These are phyloP conservation scores for Scaptomyza cyrtandrae DNA, from an alignment of 2,888 invertebrate species.

Conservation along the genomic window DNA sequence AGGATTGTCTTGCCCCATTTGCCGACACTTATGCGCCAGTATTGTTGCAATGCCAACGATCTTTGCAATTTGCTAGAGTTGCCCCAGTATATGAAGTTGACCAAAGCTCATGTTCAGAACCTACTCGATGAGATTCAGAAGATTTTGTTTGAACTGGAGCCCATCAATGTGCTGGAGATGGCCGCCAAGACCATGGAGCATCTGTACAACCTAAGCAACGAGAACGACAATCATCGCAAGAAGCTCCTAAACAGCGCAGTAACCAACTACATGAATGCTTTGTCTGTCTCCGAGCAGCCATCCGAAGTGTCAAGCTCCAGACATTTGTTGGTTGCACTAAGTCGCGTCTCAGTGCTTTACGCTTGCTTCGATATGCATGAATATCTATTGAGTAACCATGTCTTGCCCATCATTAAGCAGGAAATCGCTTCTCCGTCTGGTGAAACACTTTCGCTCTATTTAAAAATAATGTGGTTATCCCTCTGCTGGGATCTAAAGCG, in stretches of 20 bases:
- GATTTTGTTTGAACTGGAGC: slow-evolving; percentile 31
- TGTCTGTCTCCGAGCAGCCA: slow-evolving; percentile 14
- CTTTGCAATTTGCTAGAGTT: slow-evolving; percentile 49
- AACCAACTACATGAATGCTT: slow-evolving; percentile 35
- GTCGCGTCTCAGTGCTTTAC: slow-evolving; percentile 35
- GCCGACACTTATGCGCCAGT: slow-evolving; percentile 19
- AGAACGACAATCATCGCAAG: neutral
- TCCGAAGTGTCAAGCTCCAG: neutral
- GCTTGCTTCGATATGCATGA: slow-evolving; percentile 43
- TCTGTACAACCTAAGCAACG: neutral
- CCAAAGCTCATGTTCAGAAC: neutral
- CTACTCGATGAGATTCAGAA: slow-evolving; percentile 30
- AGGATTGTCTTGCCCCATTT: slow-evolving; percentile 19
- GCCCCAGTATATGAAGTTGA: slow-evolving; percentile 32
- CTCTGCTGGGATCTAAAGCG: slow-evolving; percentile 47
- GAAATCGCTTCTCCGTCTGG: neutral
- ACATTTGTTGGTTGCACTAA: slow-evolving; percentile 27
- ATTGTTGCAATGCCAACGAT: neutral
- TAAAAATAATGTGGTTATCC: slow-evolving; percentile 32
- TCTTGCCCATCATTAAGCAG: slow-evolving; percentile 19
- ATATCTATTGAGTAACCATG: slow-evolving; percentile 18
- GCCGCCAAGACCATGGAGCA: slow-evolving; percentile 35
- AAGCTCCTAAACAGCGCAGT: slow-evolving; percentile 45
- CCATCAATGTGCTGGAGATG: slow-evolving; percentile 31
- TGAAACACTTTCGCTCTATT: slow-evolving; percentile 18